These are phyloP conservation scores for Heliconius sara DNA, from an alignment of 2,888 invertebrate species.

Conservation along the genomic window DNA sequence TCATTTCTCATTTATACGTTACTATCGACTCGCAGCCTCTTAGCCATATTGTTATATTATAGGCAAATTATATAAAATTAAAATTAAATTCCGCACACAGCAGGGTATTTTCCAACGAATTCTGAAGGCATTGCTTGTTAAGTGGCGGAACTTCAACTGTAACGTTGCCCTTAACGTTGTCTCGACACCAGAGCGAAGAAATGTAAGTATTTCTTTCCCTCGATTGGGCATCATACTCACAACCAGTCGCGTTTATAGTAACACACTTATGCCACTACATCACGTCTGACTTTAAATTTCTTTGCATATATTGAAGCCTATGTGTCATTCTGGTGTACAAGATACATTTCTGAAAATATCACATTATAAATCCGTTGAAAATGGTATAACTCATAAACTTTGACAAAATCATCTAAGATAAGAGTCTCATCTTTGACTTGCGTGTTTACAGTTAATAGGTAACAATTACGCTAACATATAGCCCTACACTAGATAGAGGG, in stretches of 20 bases:
- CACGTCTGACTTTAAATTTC: too few relatives aligned
- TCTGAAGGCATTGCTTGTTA: neutral
- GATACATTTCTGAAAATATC: too few relatives aligned
- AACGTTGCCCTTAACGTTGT: neutral
- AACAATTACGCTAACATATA: conserved; percentile 9
- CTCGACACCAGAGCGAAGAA: neutral
- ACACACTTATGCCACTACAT: too few relatives aligned
- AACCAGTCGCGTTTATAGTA: too few relatives aligned
- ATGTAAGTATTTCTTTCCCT: neutral
- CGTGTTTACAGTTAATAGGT: conserved; percentile 7
- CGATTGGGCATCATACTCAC: too few relatives aligned
- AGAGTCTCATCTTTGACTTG: neutral
- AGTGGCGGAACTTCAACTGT: neutral
- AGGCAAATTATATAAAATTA: neutral
- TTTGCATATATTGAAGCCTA: neutral
- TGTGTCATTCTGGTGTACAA: neutral
- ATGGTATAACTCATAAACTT: too few relatives aligned
- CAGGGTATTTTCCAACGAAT: neutral
- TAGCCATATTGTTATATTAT: too few relatives aligned
- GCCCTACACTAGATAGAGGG: neutral
- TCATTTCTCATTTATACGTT: too few relatives aligned
- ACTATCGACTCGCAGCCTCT: too few relatives aligned
- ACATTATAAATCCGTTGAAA: too few relatives aligned
- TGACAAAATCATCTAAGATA: neutral
- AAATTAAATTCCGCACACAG: neutral